Base-by-base conservation (phyloP, 2,888 invertebrate species). In the Nasonia oneida region DNA sequence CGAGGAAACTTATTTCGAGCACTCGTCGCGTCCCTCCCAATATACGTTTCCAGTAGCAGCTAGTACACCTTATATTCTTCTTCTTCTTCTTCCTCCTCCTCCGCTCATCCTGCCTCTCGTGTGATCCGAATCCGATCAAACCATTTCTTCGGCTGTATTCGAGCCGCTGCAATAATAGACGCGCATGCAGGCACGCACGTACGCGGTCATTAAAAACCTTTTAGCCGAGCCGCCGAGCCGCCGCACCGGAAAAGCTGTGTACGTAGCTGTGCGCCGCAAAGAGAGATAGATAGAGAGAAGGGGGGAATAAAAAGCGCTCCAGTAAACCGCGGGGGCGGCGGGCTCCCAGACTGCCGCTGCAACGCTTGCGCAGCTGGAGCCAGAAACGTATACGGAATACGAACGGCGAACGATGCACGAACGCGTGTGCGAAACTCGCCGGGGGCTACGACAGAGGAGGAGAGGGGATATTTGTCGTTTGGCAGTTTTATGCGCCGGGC, bases 161-260 rank as follows among this genome's bases (percentile, higher is more conserved):
- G 29, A 67, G n/a, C 2, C 33, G 64, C 33, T 1, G 64, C 14
- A 67, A 67, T 67, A 33, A 23, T 33, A 12, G 3, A 47, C 81
- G 50, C 39, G 1, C 50, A 8, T 14, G 23, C 42, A 42, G 10
- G 33, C 47, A 78, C 78, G 71, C 71, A 37, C 71, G 64, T 37
- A 14, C 74, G 74, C 88, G 88, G 89, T 90, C 88, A 89, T 90
- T 90, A 90, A 90, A 90, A 90, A 90, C 88, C 90, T 90, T 90
- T 90, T 90, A 90, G 88, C 87, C 88, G 84, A 86, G 88, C 87
- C 89, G 88, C 87, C 88, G 84, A 86, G 88, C 87, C 89, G 88
- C 61, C 85, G 87, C 88, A 83, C 61, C 84, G 84, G 73, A 84
- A 64, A 84, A 83, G 67, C 75, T 18, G 33, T 57, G 42, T 77